Base-by-base conservation (phyloP, 37 sponge, comb jelly and placozoan species). In the Trichoplax adhaerens region DNA sequence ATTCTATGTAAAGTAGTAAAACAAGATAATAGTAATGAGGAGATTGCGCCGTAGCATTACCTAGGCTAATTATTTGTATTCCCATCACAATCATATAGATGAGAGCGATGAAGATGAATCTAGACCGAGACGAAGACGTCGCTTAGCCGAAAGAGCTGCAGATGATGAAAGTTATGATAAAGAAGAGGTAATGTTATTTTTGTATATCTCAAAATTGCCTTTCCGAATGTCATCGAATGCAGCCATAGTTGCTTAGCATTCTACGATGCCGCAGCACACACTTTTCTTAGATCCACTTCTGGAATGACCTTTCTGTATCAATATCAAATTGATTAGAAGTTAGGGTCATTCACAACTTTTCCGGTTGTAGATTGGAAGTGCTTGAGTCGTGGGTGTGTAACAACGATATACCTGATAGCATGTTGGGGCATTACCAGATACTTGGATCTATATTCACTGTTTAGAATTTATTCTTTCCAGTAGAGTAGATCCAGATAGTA, bases 61-160 rank as follows among this genome's bases (percentile, higher is more conserved):
- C 55, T 69, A 58, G 57, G 29, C 29, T 29, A 29, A 65, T 2
- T 50, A n/a, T 3, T 1, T 50, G 5, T 50, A 72, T 50, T 1
- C 75, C 49, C 29, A 64, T 3, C 53, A 54, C 8, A 49, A 58
- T 73, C n/a, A 2, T 48, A 48, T 70, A 83, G 81, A 81, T 69
- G 85, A 84, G 29, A 77, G 78, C 57, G 91, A 90, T 53, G 87
- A 80, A 48, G 86, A 82, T 69, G 91, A 90, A 54, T 74, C 72
- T 50, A 48, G 50, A 52, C 79, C 82, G 2, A 8, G 76, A 49
- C 62, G 79, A 54, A 57, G 87, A 46, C 76, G 77, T 12, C 65
- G 74, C 58, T 47, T 52, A 4, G 74, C 66, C 29, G 88, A 80
- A 1, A 60, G 78, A 0, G 52, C 50, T 1, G 58, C 52, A 0